These are phyloP conservation scores for Lepus europaeus DNA, from an alignment of 2,113 vertebrate species.

Conservation along the genomic window DNA sequence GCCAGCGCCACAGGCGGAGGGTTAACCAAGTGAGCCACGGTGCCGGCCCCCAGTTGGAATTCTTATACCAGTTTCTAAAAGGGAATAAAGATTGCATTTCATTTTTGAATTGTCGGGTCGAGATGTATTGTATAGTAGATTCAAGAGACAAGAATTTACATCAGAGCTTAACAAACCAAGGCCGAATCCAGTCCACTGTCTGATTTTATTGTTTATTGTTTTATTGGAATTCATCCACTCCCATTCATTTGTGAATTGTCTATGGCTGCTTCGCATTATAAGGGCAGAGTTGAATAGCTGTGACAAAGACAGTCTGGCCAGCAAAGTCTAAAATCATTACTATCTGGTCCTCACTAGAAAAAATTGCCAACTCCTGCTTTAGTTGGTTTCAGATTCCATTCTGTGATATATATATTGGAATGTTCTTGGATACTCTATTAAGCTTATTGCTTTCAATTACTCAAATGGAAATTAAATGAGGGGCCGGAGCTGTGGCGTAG, in stretches of 20 bases:
- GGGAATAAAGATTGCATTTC: conserved; percentile 23
- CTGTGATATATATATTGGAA: no score
- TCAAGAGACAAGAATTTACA: not conserved
- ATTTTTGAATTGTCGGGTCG: conserved; percentile 37
- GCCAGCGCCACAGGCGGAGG: no score
- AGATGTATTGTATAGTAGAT: not conserved
- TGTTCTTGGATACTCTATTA: not conserved
- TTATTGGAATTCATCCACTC: not conserved
- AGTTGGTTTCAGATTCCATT: not conserved
- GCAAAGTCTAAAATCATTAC: not conserved
- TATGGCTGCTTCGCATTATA: not conserved
- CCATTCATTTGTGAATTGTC: not conserved
- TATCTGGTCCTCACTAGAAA: not conserved
- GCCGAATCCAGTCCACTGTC: not conserved
- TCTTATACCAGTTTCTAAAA: conserved; percentile 37
- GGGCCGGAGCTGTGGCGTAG: no score
- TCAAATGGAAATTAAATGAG: not conserved
- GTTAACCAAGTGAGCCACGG: no score
- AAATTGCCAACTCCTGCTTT: not conserved
- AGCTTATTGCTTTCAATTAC: not conserved
- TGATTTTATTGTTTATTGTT: not conserved
- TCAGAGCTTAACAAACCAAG: not conserved
- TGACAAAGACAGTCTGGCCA: rapidly evolving
- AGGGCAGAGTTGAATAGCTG: not conserved
- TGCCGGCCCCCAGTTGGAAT: not conserved